Evolutionary conservation across 2,888 invertebrate genomes (phyloP), one percentile per base, ranked within the genome.

Genomic region (Toxonevra muliebris): DNA sequence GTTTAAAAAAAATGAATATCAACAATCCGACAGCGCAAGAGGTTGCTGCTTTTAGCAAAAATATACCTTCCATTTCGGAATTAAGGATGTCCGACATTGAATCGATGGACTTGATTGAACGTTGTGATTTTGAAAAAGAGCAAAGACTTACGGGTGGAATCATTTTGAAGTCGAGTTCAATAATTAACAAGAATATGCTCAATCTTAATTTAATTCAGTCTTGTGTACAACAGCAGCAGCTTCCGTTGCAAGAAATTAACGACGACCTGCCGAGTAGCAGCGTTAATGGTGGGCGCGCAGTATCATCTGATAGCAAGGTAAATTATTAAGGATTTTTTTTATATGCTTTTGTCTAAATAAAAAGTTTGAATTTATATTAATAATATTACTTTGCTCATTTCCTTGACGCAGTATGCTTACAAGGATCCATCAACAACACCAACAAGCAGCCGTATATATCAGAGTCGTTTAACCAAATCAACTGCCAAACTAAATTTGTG

Each of bases 401-500:
- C 30, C 30, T 58, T 66, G 50, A 66, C 72, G 13, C 17, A 81
- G 78, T 84, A 79, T 75, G 79, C 84, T 41, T 83, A 84, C 69
- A 84, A 84, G 69, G 84, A 83, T 75, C 75, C 79, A 61, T 76
- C 82, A 69, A 77, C 84, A 64, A 85, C 85, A 42, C 85, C 85
- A 48, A 85, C 85, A 11, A 85, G 85, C 75, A 85, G 86, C 74
- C 79, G 86, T 66, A 80, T 78, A 69, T 79, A 76, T 67, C 82
- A 79, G 64, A 82, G 76, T 67, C 80, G 84, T 71, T 75, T 84
- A 73, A 82, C 80, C 73, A 85, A 84, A 78, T 84, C 86, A 76
- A 82, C 82, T 78, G 84, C 84, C 76, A 86, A 86, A 80, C 76
- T 84, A 45, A 86, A 85, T 76, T 76, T 85, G 72, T 78, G 82